Percentiles rank a stretch among this genome's conserved stretches.
Conservation (phyloP, 1,140 invertebrate species). For the Drosophila punjabiensis region DNA sequence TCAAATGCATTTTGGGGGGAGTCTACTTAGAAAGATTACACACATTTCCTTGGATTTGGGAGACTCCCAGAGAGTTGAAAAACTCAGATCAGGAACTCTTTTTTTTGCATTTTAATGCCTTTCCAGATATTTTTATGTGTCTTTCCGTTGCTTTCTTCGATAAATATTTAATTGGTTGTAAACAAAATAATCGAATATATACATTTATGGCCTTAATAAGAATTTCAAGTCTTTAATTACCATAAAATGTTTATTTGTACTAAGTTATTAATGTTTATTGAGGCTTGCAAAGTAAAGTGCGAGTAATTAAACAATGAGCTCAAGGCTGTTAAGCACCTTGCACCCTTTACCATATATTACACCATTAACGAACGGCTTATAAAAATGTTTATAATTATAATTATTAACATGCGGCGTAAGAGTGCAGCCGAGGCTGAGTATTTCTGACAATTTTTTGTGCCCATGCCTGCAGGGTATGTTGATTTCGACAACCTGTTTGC, state of each 20-base stretch:
- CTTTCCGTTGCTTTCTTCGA: not conserved
- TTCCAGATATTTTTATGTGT: slow-evolving; percentile 2
- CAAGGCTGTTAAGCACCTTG: slow-evolving; percentile 55
- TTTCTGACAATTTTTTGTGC: slow-evolving; percentile 7
- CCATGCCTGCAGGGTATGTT: slow-evolving; percentile 1
- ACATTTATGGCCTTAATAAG: slow-evolving; percentile 4
- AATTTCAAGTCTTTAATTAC: slow-evolving; percentile 11
- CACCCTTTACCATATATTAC: slow-evolving; percentile 58
- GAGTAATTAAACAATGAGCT: slow-evolving; percentile 24
- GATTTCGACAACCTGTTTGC: slow-evolving; percentile 7
- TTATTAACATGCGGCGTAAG: slow-evolving; percentile 43
- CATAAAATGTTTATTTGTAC: slow-evolving; percentile 5
- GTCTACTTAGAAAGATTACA: slow-evolving; percentile 41
- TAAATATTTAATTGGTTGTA: slow-evolving; percentile 13
- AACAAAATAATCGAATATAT: slow-evolving; percentile 11
- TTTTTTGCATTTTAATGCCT: not conserved
- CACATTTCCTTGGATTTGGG: slow-evolving; percentile 17
- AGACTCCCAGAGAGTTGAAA: not conserved
- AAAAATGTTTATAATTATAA: slow-evolving; percentile 63
- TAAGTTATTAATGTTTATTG: not conserved
- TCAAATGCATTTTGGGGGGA: slow-evolving; percentile 23
- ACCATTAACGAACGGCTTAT: slow-evolving; percentile 35
- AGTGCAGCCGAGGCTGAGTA: slow-evolving; percentile 11
- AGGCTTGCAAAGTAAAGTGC: too few species aligned
- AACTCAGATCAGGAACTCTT: not conserved